phyloP scores from a whole-genome alignment of 2,797 vertebrate species.

The Hybognathus amarus region DNA sequence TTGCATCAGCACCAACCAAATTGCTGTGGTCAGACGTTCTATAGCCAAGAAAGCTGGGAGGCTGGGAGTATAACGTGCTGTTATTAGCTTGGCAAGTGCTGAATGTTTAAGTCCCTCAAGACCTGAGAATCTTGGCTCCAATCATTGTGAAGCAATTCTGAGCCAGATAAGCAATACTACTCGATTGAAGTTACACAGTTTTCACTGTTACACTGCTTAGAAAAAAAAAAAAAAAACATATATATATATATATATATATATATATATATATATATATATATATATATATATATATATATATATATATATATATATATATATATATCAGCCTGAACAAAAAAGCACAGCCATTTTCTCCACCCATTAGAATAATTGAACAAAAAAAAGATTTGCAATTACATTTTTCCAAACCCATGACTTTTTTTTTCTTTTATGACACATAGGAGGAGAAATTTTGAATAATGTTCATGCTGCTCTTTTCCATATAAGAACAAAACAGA shows the following conservation, averaged over 20 bases:
- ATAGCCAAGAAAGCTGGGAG: slow-evolving; percentile 47
- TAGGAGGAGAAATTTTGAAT: not conserved
- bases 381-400: too few relatives aligned
- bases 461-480: not conserved
- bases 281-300: too few relatives aligned
- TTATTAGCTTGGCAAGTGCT: slow-evolving; percentile 46
- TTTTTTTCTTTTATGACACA: not conserved
- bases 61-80: slow-evolving; percentile 42
- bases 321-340: not conserved
- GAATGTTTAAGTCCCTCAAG: slow-evolving; percentile 42
- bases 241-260: too few relatives aligned
- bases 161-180: slow-evolving; percentile 32
- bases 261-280: too few relatives aligned
- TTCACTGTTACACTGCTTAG: not conserved
- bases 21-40: slow-evolving; percentile 54
- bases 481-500: not conserved
- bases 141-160: slow-evolving; percentile 14
- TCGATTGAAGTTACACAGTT: slow-evolving; percentile 18
- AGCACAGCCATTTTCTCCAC: not conserved
- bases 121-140: slow-evolving; percentile 43
- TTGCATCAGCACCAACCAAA: slow-evolving; percentile 50
- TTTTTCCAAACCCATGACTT: not conserved
- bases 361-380: not conserved
- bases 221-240: not conserved
- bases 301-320: too few relatives aligned